Conservation (phyloP, 2,797 vertebrate species). For the Loris lydekkerianus region DNA sequence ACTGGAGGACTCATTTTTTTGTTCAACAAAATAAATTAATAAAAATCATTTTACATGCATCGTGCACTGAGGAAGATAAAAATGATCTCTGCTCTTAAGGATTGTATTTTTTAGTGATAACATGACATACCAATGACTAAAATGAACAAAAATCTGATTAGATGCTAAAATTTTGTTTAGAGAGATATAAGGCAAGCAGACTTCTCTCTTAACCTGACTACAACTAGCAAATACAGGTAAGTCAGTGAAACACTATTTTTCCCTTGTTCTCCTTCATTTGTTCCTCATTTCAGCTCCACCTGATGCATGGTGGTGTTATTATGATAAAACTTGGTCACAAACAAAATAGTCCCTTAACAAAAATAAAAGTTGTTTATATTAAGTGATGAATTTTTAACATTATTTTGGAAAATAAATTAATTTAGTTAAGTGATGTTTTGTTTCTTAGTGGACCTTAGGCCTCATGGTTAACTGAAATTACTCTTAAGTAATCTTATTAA, state of each 20-base stretch:
- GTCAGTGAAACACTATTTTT: neutral
- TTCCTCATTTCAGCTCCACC: neutral
- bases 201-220: neutral
- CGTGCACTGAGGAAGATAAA: neutral
- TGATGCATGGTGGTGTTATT: neutral
- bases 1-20: neutral
- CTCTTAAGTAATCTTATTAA: neutral
- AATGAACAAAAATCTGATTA: neutral
- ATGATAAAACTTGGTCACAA: neutral
- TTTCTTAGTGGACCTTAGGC: neutral
- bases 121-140: neutral
- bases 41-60: neutral
- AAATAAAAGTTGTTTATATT: neutral
- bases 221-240: neutral
- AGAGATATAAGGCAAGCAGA: neutral
- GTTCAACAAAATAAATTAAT: slow-evolving; percentile 16
- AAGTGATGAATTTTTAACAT: neutral
- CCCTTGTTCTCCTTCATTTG: neutral
- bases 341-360: neutral
- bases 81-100: neutral
- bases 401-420: neutral
- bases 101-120: neutral
- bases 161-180: neutral
- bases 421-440: neutral
- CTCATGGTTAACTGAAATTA: neutral